These are phyloP conservation scores for Cetoscarus ocellatus DNA, from an alignment of 2,797 vertebrate species.

Conservation along the genomic window DNA sequence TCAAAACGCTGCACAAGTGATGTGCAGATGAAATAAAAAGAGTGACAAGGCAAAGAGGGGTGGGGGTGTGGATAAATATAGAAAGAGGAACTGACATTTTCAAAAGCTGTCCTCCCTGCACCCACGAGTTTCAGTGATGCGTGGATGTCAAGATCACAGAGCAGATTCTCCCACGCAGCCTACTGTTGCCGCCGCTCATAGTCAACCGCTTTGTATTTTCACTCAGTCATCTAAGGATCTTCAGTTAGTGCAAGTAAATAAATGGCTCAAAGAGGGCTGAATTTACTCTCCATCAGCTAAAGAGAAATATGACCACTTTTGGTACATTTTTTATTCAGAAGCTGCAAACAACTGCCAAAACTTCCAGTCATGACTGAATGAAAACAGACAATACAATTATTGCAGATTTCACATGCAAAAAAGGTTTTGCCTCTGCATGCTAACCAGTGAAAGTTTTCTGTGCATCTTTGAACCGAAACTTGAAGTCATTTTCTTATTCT, in stretches of 20 bases:
- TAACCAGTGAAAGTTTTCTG: not conserved
- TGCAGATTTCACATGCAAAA: not conserved
- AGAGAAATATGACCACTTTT: not conserved
- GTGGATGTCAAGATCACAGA: conserved; percentile 73
- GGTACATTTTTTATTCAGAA: not conserved
- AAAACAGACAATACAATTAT: not conserved
- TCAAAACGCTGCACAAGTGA: conserved; percentile 26
- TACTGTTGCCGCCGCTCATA: conserved; percentile 50
- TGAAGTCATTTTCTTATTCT: no score
- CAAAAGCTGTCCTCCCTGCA: conserved; percentile 72
- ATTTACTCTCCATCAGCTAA: not conserved
- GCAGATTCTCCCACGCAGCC: conserved; percentile 68
- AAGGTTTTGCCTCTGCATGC: not conserved
- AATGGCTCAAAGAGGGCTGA: conserved; percentile 4
- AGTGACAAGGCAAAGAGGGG: conserved; percentile 62
- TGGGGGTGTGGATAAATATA: conserved; percentile 70
- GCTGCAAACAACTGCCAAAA: not conserved
- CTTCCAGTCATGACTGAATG: not conserved
- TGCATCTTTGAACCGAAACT: no score
- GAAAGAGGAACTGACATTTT: conserved; percentile 82
- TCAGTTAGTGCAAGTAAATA: conserved; percentile 8
- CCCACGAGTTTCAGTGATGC: conserved; percentile 75
- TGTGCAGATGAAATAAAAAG: conserved; percentile 45
- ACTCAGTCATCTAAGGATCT: conserved; percentile 26
- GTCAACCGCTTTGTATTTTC: conserved; percentile 56